These are phyloP conservation scores for Ichneumoninae sp. DNA, from an alignment of 2,888 invertebrate species.

Conservation along the genomic window DNA sequence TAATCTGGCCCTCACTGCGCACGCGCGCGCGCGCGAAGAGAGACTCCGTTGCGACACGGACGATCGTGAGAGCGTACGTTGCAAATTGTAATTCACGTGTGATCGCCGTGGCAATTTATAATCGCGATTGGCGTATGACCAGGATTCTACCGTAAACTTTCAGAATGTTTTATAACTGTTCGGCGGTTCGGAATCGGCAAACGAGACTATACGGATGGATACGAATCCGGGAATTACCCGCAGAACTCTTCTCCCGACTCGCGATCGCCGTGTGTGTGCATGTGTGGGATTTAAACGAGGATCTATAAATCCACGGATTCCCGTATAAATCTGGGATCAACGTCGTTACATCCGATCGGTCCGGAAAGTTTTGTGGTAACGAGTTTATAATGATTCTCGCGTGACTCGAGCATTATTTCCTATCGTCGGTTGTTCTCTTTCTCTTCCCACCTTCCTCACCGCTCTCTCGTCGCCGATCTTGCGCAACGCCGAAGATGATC, in stretches of 20 bases:
- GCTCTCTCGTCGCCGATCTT: slow-evolving; percentile 19
- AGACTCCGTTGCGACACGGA: slow-evolving; percentile 54
- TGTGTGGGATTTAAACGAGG: not conserved
- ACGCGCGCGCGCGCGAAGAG: slow-evolving; percentile 45
- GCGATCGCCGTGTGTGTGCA: not conserved
- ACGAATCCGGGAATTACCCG: slow-evolving; percentile 48
- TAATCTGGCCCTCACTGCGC: slow-evolving; percentile 9
- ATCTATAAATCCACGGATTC: not conserved
- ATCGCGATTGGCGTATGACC: slow-evolving; percentile 59
- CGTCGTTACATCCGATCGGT: slow-evolving; percentile 32
- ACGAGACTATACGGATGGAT: not conserved
- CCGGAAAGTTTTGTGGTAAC: slow-evolving; percentile 51
- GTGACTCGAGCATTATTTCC: slow-evolving; percentile 45
- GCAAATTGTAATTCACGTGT: slow-evolving; percentile 68
- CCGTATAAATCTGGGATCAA: slow-evolving; percentile 27
- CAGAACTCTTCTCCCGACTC: slow-evolving; percentile 1
- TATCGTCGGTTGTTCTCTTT: slow-evolving; percentile 14
- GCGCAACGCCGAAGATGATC: slow-evolving; percentile 47
- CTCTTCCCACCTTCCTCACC: not conserved
- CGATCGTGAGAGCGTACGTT: slow-evolving; percentile 67
- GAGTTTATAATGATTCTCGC: slow-evolving; percentile 59
- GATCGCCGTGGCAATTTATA: slow-evolving; percentile 66
- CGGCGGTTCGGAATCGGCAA: slow-evolving; percentile 21
- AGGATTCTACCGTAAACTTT: slow-evolving; percentile 44
- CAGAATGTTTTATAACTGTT: slow-evolving; percentile 25